Evolutionary conservation across 2,888 invertebrate genomes (phyloP), one percentile per base, ranked within the genome.

Genomic region (Melitaea athalia): DNA sequence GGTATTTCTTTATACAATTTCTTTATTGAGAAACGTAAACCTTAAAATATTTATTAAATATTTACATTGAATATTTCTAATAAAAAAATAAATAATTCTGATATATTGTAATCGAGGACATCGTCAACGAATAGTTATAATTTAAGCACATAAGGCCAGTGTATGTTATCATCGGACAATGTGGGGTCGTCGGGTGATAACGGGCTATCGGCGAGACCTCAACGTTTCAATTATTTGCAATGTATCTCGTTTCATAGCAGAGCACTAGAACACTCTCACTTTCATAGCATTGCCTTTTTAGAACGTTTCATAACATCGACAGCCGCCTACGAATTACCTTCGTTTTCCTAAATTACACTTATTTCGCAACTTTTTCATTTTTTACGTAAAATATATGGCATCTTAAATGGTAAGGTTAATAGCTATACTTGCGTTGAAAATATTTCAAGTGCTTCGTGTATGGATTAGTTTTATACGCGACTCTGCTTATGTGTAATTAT

Each of bases 141-240:
- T 70, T 72, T 63, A 68, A 72, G 70, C 66, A 65, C 60, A 69
- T 68, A 65, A 67, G 68, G 68, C 60, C 63, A 61, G 47, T 55
- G 24, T 47, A 60, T 61, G 55, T 69, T 75, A 74, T 75, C 75
- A 62, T 52, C 65, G 55, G 74, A 72, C 72, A 74, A 70, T 71
- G 76, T 74, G 75, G 78, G 77, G 78, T 78, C 77, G 76, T 42
- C 31, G 53, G 49, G 67, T 68, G 78, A 79, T 78, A 77, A 76
- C 70, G 59, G 67, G 69, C 70, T 78, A 79, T 78, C 78, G 70
- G 68, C 75, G 71, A 69, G 74, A 71, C 74, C 76, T 72, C 73
- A 71, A 61, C 68, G 71, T 75, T 75, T 74, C 63, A 75, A 57
- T 57, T 57, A 75, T 73, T 71, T 55, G 68, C 68, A 68, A 68